Percentiles rank a stretch among this genome's conserved stretches.
These are phyloP conservation scores for Habrosyne pyritoides DNA, from an alignment of 2,888 invertebrate species.

Conservation along the genomic window DNA sequence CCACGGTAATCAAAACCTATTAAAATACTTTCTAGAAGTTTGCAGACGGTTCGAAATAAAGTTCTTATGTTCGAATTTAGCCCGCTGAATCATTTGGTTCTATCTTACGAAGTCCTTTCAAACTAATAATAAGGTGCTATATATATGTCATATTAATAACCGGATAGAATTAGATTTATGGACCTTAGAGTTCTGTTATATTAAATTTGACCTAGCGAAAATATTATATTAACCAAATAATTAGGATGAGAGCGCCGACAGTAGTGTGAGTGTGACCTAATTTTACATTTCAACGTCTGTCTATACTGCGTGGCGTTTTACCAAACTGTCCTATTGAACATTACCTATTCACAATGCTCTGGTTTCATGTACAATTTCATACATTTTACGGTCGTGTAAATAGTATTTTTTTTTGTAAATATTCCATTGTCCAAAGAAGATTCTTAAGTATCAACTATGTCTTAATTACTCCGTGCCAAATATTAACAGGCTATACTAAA, in stretches of 20 bases:
- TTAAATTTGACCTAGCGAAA: conserved; percentile 16
- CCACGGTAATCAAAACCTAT: too few relatives aligned
- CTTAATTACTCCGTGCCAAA: too few relatives aligned
- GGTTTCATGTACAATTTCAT: neutral
- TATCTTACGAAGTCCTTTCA: too few relatives aligned
- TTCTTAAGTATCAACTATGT: too few relatives aligned
- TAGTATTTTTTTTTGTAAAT: neutral
- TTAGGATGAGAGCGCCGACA: conserved; percentile 29
- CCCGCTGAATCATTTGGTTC: too few relatives aligned
- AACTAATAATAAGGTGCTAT: too few relatives aligned
- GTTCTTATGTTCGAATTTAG: too few relatives aligned
- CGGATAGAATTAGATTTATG: too few relatives aligned
- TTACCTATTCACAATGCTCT: neutral
- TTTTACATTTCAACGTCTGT: conserved; percentile 39
- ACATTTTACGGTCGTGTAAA: neutral
- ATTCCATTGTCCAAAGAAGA: neutral
- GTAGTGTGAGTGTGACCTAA: conserved; percentile 36
- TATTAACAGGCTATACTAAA: too few relatives aligned
- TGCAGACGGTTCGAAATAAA: too few relatives aligned
- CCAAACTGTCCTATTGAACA: neutral
- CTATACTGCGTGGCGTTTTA: conserved; percentile 13
- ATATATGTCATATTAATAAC: conserved; percentile 27
- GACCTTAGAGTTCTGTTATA: too few relatives aligned
- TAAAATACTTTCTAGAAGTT: too few relatives aligned
- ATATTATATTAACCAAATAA: conserved; percentile 12